These are phyloP conservation scores for Drosophila carrolli DNA, from an alignment of 1,140 invertebrate species.

Conservation along the genomic window DNA sequence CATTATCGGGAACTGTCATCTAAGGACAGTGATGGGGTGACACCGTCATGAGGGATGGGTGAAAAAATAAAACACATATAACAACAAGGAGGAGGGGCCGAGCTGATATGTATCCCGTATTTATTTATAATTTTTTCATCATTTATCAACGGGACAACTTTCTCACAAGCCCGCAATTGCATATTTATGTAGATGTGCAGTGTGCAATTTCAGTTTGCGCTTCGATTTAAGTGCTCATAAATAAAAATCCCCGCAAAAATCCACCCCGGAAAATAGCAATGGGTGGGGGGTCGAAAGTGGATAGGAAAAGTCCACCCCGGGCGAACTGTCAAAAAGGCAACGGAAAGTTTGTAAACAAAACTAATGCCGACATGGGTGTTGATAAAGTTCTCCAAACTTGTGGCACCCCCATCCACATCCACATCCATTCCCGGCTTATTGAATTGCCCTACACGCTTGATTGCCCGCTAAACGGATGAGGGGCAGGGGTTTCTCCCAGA, in stretches of 20 bases:
- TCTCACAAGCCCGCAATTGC: conserved; percentile 78
- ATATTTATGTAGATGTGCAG: conserved; percentile 80
- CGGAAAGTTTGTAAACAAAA: conserved; percentile 84
- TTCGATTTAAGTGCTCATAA: conserved; percentile 84
- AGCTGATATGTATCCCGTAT: conserved; percentile 52
- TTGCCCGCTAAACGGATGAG: conserved; percentile 82
- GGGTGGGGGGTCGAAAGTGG: not conserved
- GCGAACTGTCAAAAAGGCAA: conserved; percentile 79
- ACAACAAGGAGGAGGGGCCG: conserved; percentile 27
- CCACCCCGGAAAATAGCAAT: conserved; percentile 7
- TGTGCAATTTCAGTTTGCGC: conserved; percentile 74
- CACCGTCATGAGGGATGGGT: conserved; percentile 19
- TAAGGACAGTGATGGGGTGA: conserved; percentile 51
- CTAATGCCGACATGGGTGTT: conserved; percentile 84
- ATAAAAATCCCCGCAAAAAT: conserved; percentile 70
- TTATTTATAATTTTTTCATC: conserved; percentile 77
- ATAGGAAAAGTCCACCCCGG: conserved; percentile 12
- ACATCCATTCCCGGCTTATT: conserved; percentile 57
- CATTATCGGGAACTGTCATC: conserved; percentile 83
- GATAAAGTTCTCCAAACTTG: conserved; percentile 80
- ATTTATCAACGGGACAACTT: conserved; percentile 71
- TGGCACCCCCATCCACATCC: conserved; percentile 17
- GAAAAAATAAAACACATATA: not conserved
- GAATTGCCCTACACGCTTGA: conserved; percentile 84
- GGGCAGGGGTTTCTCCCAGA: conserved; percentile 10